Evolutionary conservation across 2,888 invertebrate genomes (phyloP), one percentile per base, ranked within the genome.

Genomic region (Melanotus villosus): DNA sequence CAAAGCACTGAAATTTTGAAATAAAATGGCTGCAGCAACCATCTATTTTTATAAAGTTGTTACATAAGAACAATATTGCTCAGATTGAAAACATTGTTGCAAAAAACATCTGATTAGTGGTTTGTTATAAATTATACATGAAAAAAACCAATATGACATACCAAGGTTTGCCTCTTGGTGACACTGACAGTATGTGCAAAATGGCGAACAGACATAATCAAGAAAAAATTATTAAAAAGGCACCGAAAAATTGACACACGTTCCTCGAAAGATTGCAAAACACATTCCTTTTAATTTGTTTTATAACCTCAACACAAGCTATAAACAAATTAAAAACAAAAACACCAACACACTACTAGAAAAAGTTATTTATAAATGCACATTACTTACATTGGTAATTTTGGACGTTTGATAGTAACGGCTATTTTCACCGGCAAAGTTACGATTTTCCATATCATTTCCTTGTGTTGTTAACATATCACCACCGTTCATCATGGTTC

Each of bases 361-460:
- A 65, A 34, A 30, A 47, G 7, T 14, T 7, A n/a, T 30, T 43
- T 59, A 5, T 9, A 14, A 23, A 30, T 32, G 32, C 45, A 23
- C 9, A 2, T n/a, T 68, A 71, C 71, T 71, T 62, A 71, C 71
- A 52, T 65, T 70, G 38, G 60, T 71, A 38, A 64, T 32, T 68
- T 71, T 71, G 36, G 69, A 45, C 45, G 64, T 41, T 41, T 65
- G 68, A 38, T 62, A 62, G 43, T 62, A 71, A 12, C 65, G 67
- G 45, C 50, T 65, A 45, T 68, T 65, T 30, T 68, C 71, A 30
- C 56, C 50, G 47, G 57, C 30, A 30, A 68, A 57, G 45, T 71
- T 68, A 21, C 68, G 56, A 43, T 71, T 68, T 43, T 71, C 71
- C 71, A 71, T 71, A 19, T 71, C 71, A 65, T 65, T 67, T 58